Conservation (phyloP, 2,113 vertebrate species). For the Poicephalus meyeri region DNA sequence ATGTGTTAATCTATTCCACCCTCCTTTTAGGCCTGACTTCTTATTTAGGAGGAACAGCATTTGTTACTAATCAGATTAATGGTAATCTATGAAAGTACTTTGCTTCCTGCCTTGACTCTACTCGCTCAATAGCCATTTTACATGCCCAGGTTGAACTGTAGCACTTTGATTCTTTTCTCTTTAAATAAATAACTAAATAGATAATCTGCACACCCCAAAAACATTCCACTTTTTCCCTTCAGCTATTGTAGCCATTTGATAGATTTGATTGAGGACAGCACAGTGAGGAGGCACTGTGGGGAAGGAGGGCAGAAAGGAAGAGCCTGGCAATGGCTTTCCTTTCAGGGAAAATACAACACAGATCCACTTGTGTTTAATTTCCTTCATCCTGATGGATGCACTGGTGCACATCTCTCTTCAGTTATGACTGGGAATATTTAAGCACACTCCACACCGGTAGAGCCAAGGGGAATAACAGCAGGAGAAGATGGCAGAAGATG, state of each 20-base stretch:
- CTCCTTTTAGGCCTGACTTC: not conserved
- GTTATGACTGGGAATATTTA: not conserved
- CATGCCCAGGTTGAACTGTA: not conserved
- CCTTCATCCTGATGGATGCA: not conserved
- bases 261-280: not conserved
- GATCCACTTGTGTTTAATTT: not conserved
- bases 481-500: not conserved
- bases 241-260: not conserved
- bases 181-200: not conserved
- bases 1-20: not conserved
- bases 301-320: not conserved
- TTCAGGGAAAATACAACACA: not conserved
- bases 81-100: not conserved
- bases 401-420: not conserved
- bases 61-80: not conserved
- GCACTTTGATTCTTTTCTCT: not conserved
- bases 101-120: not conserved
- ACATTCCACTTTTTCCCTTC: rapidly evolving
- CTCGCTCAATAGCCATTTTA: not conserved
- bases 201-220: not conserved
- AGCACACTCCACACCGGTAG: not conserved
- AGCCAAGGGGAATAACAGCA: not conserved
- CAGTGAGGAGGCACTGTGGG: not conserved
- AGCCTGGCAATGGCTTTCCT: not conserved
- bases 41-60: not conserved